Base-by-base conservation (phyloP, 2,797 vertebrate species). In the Amphiprion clarkii region DNA sequence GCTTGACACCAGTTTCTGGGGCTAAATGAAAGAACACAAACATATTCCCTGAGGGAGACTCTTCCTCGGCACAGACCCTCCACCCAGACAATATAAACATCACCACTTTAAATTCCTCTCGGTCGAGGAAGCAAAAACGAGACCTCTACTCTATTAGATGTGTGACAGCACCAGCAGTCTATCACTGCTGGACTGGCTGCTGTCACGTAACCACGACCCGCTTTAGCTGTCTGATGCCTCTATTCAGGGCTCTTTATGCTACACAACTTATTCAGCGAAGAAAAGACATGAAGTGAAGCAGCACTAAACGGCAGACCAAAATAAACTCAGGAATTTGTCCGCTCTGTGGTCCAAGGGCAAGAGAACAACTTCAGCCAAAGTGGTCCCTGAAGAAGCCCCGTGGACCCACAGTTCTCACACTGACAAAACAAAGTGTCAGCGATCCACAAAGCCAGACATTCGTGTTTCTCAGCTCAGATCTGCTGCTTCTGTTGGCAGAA, bases 281-380 rank as follows among this genome's bases (percentile, higher is more conserved):
- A 71, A 48, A 48, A 76, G 68, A 55, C 65, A 64, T 74, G 44
- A 85, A 86, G 81, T 78, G 67, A 79, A 79, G 81, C 74, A 76
- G 88, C 74, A 81, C 64, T 80, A 89, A 31, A 84, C 76, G 70
- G 71, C 1, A 36, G 84, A 76, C 89, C 60, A 84, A 92, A 92
- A 92, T 90, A 92, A 92, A 89, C 87, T 76, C 69, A 56, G 90
- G 91, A 88, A 92, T 90, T 72, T 53, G 53, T 61, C 66, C 81
- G 68, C 78, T 71, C 76, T 75, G 52, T 39, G 64, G 46, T 74
- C 52, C 60, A 54, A 23, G 27, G 53, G 53, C 59, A 25, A 59
- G 62, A 40, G 60, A 71, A 55, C 0, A 67, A 76, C 59, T 82
- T 49, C 4, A 53, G 48, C 65, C 39, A 40, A 69, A 76, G 68